Evolutionary conservation across 2,888 invertebrate species (phyloP).

Genomic region (Herminia tarsipennalis): DNA sequence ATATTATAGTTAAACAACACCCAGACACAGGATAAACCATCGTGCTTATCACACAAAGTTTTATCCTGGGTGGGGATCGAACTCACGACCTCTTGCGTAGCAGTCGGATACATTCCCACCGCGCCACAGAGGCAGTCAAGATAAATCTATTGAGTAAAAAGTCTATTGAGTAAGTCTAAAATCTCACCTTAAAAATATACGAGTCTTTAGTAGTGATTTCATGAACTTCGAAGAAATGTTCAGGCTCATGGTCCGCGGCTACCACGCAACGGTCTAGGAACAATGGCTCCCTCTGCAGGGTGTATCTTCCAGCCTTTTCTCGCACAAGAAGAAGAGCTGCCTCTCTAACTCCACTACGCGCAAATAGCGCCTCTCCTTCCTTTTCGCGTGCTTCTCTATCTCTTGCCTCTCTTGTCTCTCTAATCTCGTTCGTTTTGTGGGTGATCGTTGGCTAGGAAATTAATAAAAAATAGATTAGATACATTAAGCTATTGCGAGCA

Average conservation of each 20-base stretch:
- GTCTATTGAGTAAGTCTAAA: not conserved
- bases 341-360: conserved; percentile 92
- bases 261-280: conserved; percentile 96
- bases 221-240: conserved; percentile 98
- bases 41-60: too few species aligned
- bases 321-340: conserved; percentile 94
- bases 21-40: too few species aligned
- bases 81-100: too few species aligned
- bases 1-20: too few species aligned
- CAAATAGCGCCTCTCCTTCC: conserved; percentile 86
- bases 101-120: too few species aligned
- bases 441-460: conserved; percentile 88
- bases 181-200: conserved; percentile 95
- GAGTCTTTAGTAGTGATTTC: conserved; percentile 97
- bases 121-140: not conserved
- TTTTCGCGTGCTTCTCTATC: conserved; percentile 76
- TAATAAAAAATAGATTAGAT: not conserved
- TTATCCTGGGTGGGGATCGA: too few species aligned
- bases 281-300: conserved; percentile 94
- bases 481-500: too few species aligned
- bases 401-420: conserved; percentile 76
- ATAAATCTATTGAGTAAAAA: not conserved
- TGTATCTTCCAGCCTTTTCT: conserved; percentile 95
- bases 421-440: conserved; percentile 88
- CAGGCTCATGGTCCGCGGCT: conserved; percentile 95